A percentile compares a stretch with the other conserved stretches of the same genome.
phyloP scores from a whole-genome alignment of 1,140 invertebrate genomes.

The Zeugodacus cucurbitae region DNA sequence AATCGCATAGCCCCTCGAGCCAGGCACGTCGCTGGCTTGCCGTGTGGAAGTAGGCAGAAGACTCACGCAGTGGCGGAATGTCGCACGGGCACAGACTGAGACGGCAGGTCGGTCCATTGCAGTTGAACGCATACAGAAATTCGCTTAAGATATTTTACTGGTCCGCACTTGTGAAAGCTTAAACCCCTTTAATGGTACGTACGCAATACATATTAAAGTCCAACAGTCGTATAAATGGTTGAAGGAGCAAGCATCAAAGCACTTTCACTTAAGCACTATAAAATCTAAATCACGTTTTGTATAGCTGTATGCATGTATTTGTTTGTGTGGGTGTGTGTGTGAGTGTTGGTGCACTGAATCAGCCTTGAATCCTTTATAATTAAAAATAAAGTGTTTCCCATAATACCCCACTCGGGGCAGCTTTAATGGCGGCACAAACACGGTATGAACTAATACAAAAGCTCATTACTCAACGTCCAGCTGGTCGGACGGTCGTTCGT shows the following conservation, averaged over 20 bases:
- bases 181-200: slow-evolving; percentile 6
- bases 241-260: not conserved
- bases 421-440: not conserved
- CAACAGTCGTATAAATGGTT: not conserved
- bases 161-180: not conserved
- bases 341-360: not conserved
- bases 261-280: not conserved
- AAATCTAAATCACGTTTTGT: not conserved
- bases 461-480: not conserved
- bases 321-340: not conserved
- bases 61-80: not conserved
- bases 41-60: not conserved
- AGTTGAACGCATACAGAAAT: not conserved
- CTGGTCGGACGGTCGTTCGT: not conserved
- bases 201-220: slow-evolving; percentile 23
- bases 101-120: not conserved
- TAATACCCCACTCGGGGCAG: not conserved
- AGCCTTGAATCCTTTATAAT: slow-evolving; percentile 23
- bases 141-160: not conserved
- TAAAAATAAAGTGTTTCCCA: slow-evolving; percentile 28
- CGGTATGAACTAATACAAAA: not conserved
- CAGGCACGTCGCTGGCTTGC: not conserved
- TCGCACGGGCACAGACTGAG: not conserved
- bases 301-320: not conserved
- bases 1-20: not conserved